Evolutionary conservation across 2,888 invertebrate genomes (phyloP).

Genomic region (Melanophora roralis): DNA sequence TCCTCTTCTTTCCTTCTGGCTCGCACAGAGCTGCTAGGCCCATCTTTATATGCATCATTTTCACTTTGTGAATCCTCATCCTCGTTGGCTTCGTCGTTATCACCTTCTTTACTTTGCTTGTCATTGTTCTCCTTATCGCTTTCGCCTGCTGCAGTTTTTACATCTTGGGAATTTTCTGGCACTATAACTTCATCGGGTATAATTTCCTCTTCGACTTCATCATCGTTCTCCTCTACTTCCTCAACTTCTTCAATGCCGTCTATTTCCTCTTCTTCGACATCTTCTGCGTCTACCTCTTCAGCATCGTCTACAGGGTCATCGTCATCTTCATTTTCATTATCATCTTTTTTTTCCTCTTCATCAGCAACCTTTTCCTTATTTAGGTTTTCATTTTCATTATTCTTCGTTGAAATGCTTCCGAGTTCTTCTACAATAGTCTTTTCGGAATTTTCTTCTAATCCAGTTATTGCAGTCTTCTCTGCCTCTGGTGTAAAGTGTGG

Average conservation of each 20-base stretch:
- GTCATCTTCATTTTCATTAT: slow-evolving; percentile 3
- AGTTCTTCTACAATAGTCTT: slow-evolving; percentile 24
- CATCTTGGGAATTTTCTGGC: slow-evolving; percentile 36
- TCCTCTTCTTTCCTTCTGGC: slow-evolving; percentile 63
- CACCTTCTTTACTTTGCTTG: not conserved
- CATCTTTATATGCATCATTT: slow-evolving; percentile 40
- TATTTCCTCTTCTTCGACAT: slow-evolving; percentile 34
- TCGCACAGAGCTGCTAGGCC: slow-evolving; percentile 56
- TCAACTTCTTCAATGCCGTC: slow-evolving; percentile 36
- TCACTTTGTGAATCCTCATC: slow-evolving; percentile 55
- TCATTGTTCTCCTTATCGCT: slow-evolving; percentile 18
- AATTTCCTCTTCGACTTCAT: slow-evolving; percentile 50
- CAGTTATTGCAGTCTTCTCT: not conserved
- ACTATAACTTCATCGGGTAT: slow-evolving; percentile 51
- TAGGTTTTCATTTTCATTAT: not conserved
- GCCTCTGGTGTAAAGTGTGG: slow-evolving; percentile 2
- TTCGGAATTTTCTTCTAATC: not conserved
- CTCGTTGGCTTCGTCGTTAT: slow-evolving; percentile 13
- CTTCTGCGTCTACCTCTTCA: slow-evolving; percentile 34
- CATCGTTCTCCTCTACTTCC: slow-evolving; percentile 21
- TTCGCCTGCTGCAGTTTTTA: slow-evolving; percentile 46
- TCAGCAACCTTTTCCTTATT: not conserved
- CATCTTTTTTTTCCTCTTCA: not conserved
- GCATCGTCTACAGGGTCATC: slow-evolving; percentile 31
- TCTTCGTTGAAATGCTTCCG: not conserved